Conservation (phyloP, 2,888 invertebrate genomes). For the Drosophila paramelanica region DNA sequence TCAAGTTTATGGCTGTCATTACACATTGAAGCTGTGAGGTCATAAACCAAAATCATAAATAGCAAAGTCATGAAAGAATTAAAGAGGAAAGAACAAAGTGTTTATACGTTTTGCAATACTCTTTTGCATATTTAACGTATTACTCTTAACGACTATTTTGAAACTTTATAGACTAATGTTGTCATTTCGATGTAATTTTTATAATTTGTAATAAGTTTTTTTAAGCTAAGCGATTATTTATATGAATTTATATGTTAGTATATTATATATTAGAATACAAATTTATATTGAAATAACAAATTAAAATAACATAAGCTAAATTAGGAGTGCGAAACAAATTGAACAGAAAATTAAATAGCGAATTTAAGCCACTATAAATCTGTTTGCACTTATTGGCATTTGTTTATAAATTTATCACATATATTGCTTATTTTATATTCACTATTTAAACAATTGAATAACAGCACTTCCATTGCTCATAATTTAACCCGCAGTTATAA, state of each 20-base stretch:
- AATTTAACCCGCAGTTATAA: background rate
- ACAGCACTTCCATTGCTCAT: background rate
- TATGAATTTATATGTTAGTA: no score
- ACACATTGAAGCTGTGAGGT: conserved; percentile 5
- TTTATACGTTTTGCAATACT: background rate
- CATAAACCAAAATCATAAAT: conserved; percentile 24
- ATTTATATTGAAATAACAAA: no score
- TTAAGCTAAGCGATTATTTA: no score
- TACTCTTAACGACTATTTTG: background rate
- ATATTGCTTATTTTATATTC: background rate
- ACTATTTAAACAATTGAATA: background rate
- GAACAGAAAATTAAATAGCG: background rate
- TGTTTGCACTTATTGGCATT: background rate
- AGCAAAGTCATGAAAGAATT: conserved; percentile 9
- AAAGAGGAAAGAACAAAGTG: background rate
- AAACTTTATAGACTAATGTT: no score
- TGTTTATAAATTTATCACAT: background rate
- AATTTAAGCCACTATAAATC: background rate
- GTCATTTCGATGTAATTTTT: no score
- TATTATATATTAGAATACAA: no score
- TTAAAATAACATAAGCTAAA: background rate
- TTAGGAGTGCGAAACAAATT: no score
- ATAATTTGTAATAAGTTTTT: no score
- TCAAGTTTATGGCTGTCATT: conserved; percentile 31
- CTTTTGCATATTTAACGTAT: conserved; percentile 15